Percentiles rank a stretch among this genome's conserved stretches.
phyloP scores from a whole-genome alignment of 2,888 invertebrate genomes.

The Ommatoiulus sabulosus region DNA sequence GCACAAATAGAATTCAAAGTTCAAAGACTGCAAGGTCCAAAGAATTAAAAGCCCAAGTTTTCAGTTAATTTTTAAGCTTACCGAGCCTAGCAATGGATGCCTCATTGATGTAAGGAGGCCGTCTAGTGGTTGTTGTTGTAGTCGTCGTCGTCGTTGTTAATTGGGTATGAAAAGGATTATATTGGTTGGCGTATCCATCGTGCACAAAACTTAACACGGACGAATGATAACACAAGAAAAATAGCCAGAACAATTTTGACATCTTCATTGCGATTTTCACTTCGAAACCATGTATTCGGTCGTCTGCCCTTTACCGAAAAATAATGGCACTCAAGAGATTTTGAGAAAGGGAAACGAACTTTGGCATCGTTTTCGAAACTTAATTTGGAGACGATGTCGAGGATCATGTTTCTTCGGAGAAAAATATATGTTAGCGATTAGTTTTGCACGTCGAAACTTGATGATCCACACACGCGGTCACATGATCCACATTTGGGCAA shows the following conservation, averaged over 20 bases:
- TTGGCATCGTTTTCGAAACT: slow-evolving; percentile 25
- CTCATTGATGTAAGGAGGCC: neutral
- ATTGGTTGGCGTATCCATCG: neutral
- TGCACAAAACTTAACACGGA: neutral
- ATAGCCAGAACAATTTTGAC: slow-evolving; percentile 16
- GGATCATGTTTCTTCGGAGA: slow-evolving; percentile 27
- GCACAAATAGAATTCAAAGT: neutral
- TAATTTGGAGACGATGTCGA: neutral
- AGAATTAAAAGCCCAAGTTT: too few relatives aligned
- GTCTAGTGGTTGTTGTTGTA: slow-evolving; percentile 39
- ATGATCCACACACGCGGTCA: neutral
- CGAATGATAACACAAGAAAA: neutral
- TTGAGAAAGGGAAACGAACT: slow-evolving; percentile 2
- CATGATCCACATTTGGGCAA: neutral
- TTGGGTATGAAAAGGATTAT: slow-evolving; percentile 26
- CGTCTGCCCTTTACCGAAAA: neutral
- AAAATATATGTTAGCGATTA: neutral
- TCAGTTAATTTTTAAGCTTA: neutral
- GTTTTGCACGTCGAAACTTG: neutral
- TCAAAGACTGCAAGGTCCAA: neutral
- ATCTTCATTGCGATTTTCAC: neutral
- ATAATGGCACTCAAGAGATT: neutral
- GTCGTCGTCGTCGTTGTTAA: neutral
- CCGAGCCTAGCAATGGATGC: neutral
- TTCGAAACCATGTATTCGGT: neutral